Conservation (phyloP, 2,797 vertebrate genomes). For the Heteromormyrus szaboi region DNA sequence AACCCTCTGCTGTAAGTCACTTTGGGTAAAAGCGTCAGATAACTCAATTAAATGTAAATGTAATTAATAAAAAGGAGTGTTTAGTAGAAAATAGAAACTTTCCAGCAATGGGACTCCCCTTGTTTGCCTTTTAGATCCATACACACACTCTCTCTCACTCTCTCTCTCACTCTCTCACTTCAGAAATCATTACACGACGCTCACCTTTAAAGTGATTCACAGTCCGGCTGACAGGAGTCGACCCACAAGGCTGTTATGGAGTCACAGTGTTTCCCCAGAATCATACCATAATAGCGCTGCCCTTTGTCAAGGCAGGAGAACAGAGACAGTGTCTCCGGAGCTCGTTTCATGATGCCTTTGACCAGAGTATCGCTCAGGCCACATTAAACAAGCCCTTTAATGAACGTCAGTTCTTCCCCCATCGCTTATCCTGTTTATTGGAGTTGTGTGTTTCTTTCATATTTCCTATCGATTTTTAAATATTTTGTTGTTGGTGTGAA, state of each 20-base stretch:
- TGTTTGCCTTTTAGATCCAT: background rate
- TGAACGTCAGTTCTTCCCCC: background rate
- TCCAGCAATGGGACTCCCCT: background rate
- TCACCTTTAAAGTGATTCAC: constrained; percentile 3
- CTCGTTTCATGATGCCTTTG: background rate
- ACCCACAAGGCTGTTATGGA: background rate
- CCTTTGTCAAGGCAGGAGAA: background rate
- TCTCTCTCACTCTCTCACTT: background rate
- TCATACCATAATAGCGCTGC: background rate
- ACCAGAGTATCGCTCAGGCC: background rate
- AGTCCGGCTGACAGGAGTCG: background rate
- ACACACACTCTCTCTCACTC: background rate
- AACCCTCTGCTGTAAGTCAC: background rate
- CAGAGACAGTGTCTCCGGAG: background rate
- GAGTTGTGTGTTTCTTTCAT: background rate
- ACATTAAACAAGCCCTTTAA: background rate
- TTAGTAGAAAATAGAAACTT: background rate
- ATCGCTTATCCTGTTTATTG: background rate
- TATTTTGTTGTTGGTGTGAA: constrained; percentile 13
- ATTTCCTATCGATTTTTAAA: background rate
- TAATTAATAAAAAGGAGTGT: background rate
- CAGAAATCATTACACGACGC: background rate
- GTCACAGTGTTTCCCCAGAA: background rate
- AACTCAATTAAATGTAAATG: background rate
- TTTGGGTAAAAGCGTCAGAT: background rate